Conservation (phyloP, 2,113 vertebrate genomes). For the Alligator sinensis region DNA sequence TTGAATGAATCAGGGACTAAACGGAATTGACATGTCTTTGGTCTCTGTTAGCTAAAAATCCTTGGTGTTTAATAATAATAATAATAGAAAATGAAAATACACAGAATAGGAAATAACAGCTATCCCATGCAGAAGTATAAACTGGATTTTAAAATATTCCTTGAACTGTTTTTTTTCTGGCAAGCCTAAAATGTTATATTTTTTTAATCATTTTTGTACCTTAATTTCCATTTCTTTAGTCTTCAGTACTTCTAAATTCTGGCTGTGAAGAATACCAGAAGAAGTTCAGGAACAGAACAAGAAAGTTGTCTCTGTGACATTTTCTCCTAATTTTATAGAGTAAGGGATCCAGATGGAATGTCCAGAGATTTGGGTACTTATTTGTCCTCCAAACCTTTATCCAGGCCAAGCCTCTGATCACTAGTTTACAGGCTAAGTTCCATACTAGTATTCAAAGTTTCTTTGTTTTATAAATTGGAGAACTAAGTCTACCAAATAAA, state of each 20-base stretch:
- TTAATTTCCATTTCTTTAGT: not conserved
- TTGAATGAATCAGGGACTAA: not conserved
- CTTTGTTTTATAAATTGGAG: not conserved
- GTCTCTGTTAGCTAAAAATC: not conserved
- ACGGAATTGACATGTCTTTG: not conserved
- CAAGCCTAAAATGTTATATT: not conserved
- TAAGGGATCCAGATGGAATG: not conserved
- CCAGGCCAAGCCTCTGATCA: not conserved
- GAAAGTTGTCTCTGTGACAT: no score
- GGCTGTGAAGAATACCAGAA: no score
- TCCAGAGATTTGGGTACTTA: no score
- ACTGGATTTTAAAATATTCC: no score
- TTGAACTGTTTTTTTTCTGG: not conserved
- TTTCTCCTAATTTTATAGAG: not conserved
- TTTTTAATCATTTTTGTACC: not conserved
- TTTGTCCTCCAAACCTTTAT: not conserved
- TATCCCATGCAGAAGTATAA: no score
- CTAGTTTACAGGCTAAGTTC: not conserved
- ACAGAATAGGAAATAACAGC: no score
- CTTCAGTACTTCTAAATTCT: no score
- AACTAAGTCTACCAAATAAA: no score
- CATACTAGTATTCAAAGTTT: not conserved
- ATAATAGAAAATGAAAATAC: not conserved
- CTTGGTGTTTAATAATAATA: not conserved
- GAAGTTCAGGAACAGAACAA: no score